These are phyloP conservation scores for Conus ventricosus DNA, from an alignment of 1,140 invertebrate genomes.

Conservation along the genomic window DNA sequence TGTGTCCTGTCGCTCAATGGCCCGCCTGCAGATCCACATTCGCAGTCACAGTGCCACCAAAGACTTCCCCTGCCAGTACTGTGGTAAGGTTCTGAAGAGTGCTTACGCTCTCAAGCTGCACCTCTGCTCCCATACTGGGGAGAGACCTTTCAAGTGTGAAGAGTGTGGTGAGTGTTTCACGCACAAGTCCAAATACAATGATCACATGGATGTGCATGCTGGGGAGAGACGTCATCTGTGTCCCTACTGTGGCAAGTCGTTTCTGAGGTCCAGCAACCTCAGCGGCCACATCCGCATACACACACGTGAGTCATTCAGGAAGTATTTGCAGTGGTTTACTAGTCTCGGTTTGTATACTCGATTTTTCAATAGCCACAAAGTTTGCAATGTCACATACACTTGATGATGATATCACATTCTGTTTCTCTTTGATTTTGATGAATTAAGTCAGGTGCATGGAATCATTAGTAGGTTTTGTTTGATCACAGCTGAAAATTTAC, in stretches of 20 bases:
- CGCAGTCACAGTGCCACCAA: neutral
- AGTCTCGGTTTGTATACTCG: too few relatives aligned
- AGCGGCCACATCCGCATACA: constrained; percentile 21
- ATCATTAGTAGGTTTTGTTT: too few relatives aligned
- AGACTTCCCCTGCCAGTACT: neutral
- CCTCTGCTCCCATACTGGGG: constrained; percentile 40
- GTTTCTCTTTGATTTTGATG: too few relatives aligned
- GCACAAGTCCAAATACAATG: constrained; percentile 49
- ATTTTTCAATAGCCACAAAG: too few relatives aligned
- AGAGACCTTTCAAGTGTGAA: constrained; percentile 49
- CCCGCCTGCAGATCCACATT: constrained; percentile 9
- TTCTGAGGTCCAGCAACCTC: constrained; percentile 18
- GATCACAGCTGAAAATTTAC: too few relatives aligned
- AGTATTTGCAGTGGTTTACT: too few relatives aligned
- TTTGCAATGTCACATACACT: too few relatives aligned
- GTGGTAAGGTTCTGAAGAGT: neutral
- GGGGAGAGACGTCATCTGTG: constrained; percentile 81
- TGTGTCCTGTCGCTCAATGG: neutral
- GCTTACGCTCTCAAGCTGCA: neutral
- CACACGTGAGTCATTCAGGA: neutral
- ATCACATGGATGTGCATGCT: constrained; percentile 81
- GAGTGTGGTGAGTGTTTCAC: constrained; percentile 49
- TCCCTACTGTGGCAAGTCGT: constrained; percentile 29
- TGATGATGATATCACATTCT: too few relatives aligned
- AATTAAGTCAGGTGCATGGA: too few relatives aligned